phyloP scores from a whole-genome alignment of 2,888 invertebrate genomes.

The Psococerastis gibbosa region DNA sequence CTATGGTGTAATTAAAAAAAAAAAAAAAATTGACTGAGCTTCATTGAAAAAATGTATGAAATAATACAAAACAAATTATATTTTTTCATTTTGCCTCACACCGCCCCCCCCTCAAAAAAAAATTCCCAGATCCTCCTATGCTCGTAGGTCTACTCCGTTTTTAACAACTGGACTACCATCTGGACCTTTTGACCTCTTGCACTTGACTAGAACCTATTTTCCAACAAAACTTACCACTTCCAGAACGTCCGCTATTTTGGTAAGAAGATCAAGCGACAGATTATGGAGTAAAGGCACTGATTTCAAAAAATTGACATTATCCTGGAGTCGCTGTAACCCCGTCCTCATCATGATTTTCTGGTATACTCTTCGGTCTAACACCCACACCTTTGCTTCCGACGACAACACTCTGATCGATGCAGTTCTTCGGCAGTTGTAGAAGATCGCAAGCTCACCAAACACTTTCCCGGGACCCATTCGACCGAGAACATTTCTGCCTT shows the following conservation, averaged over 20 bases:
- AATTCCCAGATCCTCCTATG: too few relatives aligned
- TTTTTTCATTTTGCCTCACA: too few relatives aligned
- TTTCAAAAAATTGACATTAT: constrained; percentile 43
- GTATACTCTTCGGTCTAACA: constrained; percentile 44
- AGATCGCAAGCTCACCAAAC: constrained; percentile 51
- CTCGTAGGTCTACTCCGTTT: too few relatives aligned
- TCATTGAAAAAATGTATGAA: too few relatives aligned
- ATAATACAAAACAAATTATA: too few relatives aligned
- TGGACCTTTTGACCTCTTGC: too few relatives aligned
- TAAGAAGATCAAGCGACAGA: constrained; percentile 35
- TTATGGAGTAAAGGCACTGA: constrained; percentile 40
- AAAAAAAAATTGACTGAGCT: too few relatives aligned
- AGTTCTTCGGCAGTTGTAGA: constrained; percentile 53
- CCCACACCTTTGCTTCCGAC: constrained; percentile 45
- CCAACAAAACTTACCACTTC: constrained; percentile 52
- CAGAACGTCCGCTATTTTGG: constrained; percentile 47
- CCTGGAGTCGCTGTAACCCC: constrained; percentile 42
- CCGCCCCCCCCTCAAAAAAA: too few relatives aligned
- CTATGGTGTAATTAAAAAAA: too few relatives aligned
- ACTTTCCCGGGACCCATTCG: constrained; percentile 44
- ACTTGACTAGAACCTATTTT: too few relatives aligned
- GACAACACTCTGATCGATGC: constrained; percentile 45
- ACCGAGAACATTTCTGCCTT: constrained; percentile 40
- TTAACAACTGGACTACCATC: too few relatives aligned
- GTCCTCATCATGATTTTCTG: constrained; percentile 53